Evolutionary conservation across 2,113 vertebrate genomes (phyloP), one percentile per base, ranked within the genome.

Genomic region (Cololabis saira): DNA sequence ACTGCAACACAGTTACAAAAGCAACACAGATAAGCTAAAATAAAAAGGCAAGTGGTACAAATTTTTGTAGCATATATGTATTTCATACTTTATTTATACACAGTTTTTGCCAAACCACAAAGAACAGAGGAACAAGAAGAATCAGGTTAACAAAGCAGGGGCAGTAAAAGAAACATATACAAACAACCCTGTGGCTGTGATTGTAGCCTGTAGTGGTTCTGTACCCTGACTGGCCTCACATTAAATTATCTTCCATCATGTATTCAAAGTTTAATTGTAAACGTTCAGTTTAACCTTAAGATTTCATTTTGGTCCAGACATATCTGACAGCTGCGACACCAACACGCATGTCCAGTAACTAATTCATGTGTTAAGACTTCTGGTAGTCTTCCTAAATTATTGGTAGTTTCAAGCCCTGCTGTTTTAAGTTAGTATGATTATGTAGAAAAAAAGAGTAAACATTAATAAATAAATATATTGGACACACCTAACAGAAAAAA

Each of bases 31-130:
- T 37, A 9, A 37, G 33, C 24, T 27, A 11, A 11, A 11, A 37
- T 4, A 11, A 7, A 37, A 37, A 37, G 1, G 33, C 33, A 37
- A 37, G 33, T 14, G 5, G n/a, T n/a, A 10, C 13, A 19, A 19
- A 13, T 9, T 15, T 27, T 15, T 22, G 52, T 42, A 21, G 19
- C 11, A 37, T 78, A 67, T 86, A 37, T 78, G 66, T 86, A 87
- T 83, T 78, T 84, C 72, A 86, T 87, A 87, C 86, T 93, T 94
- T 94, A 94, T 94, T 94, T 68, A 80, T 90, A 88, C 87, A 94
- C 87, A 87, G 88, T 91, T 80, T 90, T 79, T 73, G 85, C 90
- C 90, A 91, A 84, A 88, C 72, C 82, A 93, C 92, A 93, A 88
- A 84, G 62, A 92, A 92, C 92, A 92, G 67, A 91, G 86, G 82